These are phyloP conservation scores for Brenthis hecate DNA, from an alignment of 2,888 invertebrate genomes.

Conservation along the genomic window DNA sequence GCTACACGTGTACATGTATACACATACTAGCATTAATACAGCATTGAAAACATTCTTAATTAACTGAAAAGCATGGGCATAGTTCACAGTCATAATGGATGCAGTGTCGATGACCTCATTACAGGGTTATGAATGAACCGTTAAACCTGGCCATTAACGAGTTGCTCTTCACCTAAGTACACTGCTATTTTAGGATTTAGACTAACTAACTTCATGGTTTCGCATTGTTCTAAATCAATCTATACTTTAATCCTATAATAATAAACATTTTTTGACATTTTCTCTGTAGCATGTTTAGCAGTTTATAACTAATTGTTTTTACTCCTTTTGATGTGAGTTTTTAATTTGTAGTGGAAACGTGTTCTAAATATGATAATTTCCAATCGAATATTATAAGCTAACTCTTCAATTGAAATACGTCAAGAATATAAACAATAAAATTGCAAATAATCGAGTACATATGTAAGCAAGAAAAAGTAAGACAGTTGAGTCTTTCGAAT, in stretches of 20 bases:
- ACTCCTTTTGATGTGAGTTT: too few relatives aligned
- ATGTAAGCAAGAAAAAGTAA: too few relatives aligned
- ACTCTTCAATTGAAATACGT: too few relatives aligned
- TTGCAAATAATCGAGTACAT: too few relatives aligned
- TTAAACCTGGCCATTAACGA: constrained; percentile 69
- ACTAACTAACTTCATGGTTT: constrained; percentile 5
- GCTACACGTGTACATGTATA: not conserved
- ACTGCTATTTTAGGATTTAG: constrained; percentile 56
- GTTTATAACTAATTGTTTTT: too few relatives aligned
- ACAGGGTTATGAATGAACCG: constrained; percentile 68
- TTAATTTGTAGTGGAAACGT: too few relatives aligned
- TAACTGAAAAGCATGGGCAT: constrained; percentile 35
- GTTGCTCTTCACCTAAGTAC: constrained; percentile 53
- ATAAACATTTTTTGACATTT: too few relatives aligned
- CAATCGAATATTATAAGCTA: too few relatives aligned
- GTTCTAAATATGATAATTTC: too few relatives aligned
- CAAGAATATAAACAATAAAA: too few relatives aligned
- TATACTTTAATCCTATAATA: not conserved
- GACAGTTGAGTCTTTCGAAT: too few relatives aligned
- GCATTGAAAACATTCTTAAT: constrained; percentile 28
- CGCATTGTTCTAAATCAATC: not conserved
- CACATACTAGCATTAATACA: constrained; percentile 3
- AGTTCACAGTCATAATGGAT: constrained; percentile 43
- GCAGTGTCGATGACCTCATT: constrained; percentile 70
- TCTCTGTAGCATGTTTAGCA: too few relatives aligned